Percentiles rank a stretch among this genome's conserved stretches.
These are phyloP conservation scores for Escarpia spicata DNA, from an alignment of 2,888 invertebrate genomes.

Conservation along the genomic window DNA sequence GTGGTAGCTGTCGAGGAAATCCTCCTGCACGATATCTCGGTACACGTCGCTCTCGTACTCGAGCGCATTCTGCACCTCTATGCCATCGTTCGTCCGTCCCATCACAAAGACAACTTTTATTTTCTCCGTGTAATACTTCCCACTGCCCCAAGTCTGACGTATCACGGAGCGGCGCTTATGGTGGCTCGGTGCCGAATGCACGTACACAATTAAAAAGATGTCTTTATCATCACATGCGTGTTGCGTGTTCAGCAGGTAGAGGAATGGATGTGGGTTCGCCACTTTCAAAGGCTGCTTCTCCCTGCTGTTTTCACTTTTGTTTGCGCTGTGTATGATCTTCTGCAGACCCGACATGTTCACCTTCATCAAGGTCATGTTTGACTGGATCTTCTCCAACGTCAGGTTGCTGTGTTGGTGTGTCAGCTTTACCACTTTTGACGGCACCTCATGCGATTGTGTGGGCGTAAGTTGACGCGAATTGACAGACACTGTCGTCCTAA, in stretches of 20 bases:
- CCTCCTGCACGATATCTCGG: conserved; percentile 62
- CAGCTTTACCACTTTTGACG: background rate
- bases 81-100: conserved; percentile 32
- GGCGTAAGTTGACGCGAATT: background rate
- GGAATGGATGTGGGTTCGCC: conserved; percentile 53
- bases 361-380: conserved; percentile 13
- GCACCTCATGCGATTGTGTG: background rate
- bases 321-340: background rate
- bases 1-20: conserved; percentile 65
- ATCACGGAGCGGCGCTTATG: conserved; percentile 60
- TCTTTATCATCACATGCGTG: conserved; percentile 44
- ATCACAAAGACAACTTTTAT: conserved; percentile 58
- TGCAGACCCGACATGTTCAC: background rate
- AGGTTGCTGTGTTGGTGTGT: conserved; percentile 2
- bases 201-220: conserved; percentile 57
- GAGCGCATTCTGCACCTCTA: conserved; percentile 48
- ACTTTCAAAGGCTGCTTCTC: background rate
- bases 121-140: conserved; percentile 46
- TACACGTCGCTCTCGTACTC: conserved; percentile 56
- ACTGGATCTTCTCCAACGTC: background rate
- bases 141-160: conserved; percentile 62
- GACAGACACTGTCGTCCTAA: background rate
- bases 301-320: background rate
- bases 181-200: conserved; percentile 62
- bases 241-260: conserved; percentile 50